These are phyloP conservation scores for Ceratosolen solmsi DNA, from an alignment of 1,140 invertebrate species.

Conservation along the genomic window DNA sequence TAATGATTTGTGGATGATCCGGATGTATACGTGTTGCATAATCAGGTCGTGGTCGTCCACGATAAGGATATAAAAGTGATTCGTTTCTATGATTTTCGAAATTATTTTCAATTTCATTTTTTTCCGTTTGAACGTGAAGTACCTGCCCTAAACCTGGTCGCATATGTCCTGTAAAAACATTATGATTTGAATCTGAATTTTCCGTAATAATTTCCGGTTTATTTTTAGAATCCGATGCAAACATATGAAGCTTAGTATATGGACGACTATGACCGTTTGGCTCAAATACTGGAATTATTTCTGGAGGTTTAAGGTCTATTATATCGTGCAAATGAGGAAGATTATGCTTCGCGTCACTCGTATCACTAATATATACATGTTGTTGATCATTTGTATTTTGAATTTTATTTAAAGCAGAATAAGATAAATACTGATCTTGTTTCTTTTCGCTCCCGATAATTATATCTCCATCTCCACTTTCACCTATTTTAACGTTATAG, in stretches of 20 bases:
- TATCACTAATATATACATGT: neutral
- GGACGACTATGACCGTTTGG: slow-evolving; percentile 60
- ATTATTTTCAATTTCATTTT: slow-evolving; percentile 22
- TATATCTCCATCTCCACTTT: slow-evolving; percentile 34
- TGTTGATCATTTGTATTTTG: neutral
- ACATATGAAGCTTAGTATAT: slow-evolving; percentile 55
- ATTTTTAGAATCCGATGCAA: neutral
- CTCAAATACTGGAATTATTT: slow-evolving; percentile 57
- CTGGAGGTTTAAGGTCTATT: slow-evolving; percentile 62
- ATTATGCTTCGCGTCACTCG: neutral
- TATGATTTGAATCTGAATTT: slow-evolving; percentile 21
- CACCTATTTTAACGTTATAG: neutral
- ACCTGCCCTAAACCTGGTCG: slow-evolving; percentile 54
- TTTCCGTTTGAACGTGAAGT: slow-evolving; percentile 39
- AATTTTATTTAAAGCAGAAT: neutral
- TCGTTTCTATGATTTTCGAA: neutral
- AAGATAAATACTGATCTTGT: slow-evolving; percentile 24
- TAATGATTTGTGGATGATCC: slow-evolving; percentile 68
- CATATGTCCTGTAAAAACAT: slow-evolving; percentile 50
- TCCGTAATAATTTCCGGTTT: slow-evolving; percentile 54
- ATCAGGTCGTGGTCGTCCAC: neutral
- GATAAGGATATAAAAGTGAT: neutral
- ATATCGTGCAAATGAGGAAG: slow-evolving; percentile 54
- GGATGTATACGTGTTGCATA: slow-evolving; percentile 60
- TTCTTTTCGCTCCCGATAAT: slow-evolving; percentile 42